Evolutionary conservation across 2,113 vertebrate genomes (phyloP), one percentile per base, ranked within the genome.

Genomic region (Osmerus eperlanus): DNA sequence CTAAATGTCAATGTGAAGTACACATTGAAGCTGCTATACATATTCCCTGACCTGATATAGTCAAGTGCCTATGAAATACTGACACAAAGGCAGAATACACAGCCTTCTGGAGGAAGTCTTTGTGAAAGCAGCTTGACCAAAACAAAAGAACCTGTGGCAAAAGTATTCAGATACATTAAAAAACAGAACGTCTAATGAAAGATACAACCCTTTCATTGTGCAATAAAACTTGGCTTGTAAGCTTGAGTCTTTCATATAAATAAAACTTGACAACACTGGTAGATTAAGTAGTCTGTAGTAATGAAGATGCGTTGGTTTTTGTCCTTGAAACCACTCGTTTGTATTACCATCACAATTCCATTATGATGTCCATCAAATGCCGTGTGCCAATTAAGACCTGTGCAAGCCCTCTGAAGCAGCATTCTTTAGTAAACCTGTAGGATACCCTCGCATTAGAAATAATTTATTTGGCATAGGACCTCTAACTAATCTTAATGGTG

Each of bases 1-100:
- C 23, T 23, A 23, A 23, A 23, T 23, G 23, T 23, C 1, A 23
- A 23, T 23, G 32, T 61, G 41, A 62, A 63, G n/a, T 54, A 29
- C 28, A 21, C 56, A 29, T 23, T 51, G 16, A 2, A 21, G 8
- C 32, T 41, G 32, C 63, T 65, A 16, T 36, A 16, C 9, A 65
- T 21, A 56, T 68, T 71, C 19, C 67, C 67, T 67, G 78, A 76
- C 55, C 21, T 65, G 60, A 56, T 41, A 47, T 18, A 68, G 15
- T 65, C 67, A 81, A 18, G 14, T 64, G 28, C 18, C 7, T 68
- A 78, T 70, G 82, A 70, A 77, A 80, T 72, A 62, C 69, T 67
- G 61, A 82, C 79, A 83, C 80, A 84, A 86, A 88, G 84, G 84
- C 84, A 88, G 76, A 32, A 69, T 23, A 41, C 21, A 52, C 70